These are phyloP conservation scores for Haliaeetus albicilla DNA, from an alignment of 2,797 vertebrate species.

Conservation along the genomic window DNA sequence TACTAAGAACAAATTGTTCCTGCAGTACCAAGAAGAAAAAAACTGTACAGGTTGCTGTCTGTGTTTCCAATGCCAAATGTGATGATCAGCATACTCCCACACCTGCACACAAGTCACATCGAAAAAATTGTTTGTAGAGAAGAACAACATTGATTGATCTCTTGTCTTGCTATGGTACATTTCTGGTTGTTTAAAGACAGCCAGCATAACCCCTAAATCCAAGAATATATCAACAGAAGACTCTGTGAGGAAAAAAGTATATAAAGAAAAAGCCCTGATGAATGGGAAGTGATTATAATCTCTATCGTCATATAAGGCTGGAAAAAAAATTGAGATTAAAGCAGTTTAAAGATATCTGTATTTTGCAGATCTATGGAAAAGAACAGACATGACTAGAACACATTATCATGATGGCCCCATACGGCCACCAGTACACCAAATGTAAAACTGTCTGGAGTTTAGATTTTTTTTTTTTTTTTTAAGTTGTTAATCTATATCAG, in stretches of 20 bases:
- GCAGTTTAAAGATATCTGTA: neutral
- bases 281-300: neutral
- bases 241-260: neutral
- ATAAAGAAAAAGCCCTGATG: neutral
- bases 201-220: neutral
- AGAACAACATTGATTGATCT: neutral
- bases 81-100: neutral
- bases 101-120: fast-evolving
- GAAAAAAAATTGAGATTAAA: neutral
- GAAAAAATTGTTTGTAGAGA: neutral
- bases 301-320: neutral
- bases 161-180: neutral
- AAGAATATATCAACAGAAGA: neutral
- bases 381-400: neutral
- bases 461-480: neutral
- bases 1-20: neutral
- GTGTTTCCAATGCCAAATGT: neutral
- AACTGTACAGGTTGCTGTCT: neutral
- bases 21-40: neutral
- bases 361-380: neutral
- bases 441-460: neutral
- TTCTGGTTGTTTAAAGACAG: neutral
- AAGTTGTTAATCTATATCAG: neutral
- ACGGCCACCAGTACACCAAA: neutral
- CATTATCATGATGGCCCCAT: neutral